A percentile compares a stretch with the other conserved stretches of the same genome.
These are phyloP conservation scores for Gorsachius magnificus DNA, from an alignment of 2,797 vertebrate genomes.

Conservation along the genomic window DNA sequence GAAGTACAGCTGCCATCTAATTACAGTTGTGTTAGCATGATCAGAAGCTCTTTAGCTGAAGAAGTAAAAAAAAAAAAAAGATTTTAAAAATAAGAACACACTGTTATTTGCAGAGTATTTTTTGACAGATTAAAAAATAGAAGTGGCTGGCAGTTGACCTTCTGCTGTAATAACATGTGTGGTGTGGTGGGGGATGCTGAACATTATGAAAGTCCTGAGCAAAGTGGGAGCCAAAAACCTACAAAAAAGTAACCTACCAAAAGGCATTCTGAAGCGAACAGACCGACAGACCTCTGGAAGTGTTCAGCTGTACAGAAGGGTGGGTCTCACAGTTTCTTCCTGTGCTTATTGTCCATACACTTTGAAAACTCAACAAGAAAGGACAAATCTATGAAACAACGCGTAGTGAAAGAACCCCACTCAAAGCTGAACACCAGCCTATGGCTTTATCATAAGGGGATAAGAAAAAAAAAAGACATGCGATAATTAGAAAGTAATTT, in stretches of 20 bases:
- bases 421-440: neutral
- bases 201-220: neutral
- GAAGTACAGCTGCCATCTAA: neutral
- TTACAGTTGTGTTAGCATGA: neutral
- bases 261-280: neutral
- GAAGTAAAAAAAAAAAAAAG: neutral
- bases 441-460: neutral
- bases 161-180: fast-evolving
- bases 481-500: neutral
- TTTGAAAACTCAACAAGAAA: neutral
- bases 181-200: neutral
- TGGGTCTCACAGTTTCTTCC: neutral
- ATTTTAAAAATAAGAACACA: neutral
- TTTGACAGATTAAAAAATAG: neutral
- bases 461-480: neutral
- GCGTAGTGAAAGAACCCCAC: neutral
- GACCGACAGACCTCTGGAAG: neutral
- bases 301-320: neutral
- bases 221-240: neutral
- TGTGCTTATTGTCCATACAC: neutral
- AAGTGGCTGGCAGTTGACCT: neutral
- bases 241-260: fast-evolving
- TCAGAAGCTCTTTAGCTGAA: neutral
- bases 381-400: neutral
- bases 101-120: neutral